phyloP scores from a whole-genome alignment of 1,140 invertebrate species.

The Tribolium madens region DNA sequence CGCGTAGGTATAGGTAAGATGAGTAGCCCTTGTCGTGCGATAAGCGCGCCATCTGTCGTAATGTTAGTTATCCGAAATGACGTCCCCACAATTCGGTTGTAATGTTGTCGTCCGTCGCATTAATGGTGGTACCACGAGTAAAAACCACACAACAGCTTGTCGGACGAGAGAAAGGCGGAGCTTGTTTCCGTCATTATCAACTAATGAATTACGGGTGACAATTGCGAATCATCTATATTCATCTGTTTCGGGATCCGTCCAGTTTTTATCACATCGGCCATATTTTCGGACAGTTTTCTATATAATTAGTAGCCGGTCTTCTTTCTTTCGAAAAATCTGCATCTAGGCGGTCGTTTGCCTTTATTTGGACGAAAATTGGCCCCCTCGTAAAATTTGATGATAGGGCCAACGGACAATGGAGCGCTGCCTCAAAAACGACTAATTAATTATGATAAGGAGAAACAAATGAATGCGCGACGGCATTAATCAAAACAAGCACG shows the following conservation, averaged over 20 bases:
- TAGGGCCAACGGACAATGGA: slow-evolving; percentile 41
- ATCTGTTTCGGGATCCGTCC: slow-evolving; percentile 35
- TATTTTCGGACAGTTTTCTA: slow-evolving; percentile 52
- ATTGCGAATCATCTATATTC: slow-evolving; percentile 53
- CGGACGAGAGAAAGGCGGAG: slow-evolving; percentile 51
- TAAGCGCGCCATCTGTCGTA: too few species aligned
- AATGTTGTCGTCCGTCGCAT: slow-evolving; percentile 40
- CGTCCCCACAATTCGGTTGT: slow-evolving; percentile 37
- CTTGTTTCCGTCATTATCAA: slow-evolving; percentile 54
- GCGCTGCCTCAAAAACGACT: slow-evolving; percentile 55
- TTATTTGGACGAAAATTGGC: slow-evolving; percentile 49
- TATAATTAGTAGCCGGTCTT: slow-evolving; percentile 29
- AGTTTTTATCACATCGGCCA: slow-evolving; percentile 55
- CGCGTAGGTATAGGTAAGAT: too few species aligned
- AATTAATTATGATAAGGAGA: slow-evolving; percentile 63
- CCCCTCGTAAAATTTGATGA: slow-evolving; percentile 52
- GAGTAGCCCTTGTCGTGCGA: too few species aligned
- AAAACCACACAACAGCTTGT: slow-evolving; percentile 45
- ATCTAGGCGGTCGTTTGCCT: neutral
- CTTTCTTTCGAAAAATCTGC: neutral
- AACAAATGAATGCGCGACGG: slow-evolving; percentile 61
- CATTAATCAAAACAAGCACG: slow-evolving; percentile 63
- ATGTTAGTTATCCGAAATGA: slow-evolving; percentile 25
- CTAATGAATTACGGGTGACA: slow-evolving; percentile 58
- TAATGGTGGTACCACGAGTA: slow-evolving; percentile 45